Base-by-base conservation (phyloP, 2,113 vertebrate genomes). In the Ictidomys tridecemlineatus region DNA sequence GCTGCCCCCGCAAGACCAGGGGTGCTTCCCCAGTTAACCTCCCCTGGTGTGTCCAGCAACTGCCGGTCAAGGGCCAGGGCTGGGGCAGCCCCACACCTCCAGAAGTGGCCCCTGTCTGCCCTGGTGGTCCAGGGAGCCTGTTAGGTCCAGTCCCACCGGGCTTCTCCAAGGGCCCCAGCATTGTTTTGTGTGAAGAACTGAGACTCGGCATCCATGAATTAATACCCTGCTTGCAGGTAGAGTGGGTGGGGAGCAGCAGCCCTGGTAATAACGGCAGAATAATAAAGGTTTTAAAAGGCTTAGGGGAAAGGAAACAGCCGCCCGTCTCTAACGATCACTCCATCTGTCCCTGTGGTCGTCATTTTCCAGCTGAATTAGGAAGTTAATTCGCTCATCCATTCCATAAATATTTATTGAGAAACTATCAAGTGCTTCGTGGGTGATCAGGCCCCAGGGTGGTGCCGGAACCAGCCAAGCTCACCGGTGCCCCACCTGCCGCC, bases 71-170 rank as follows among this genome's bases (percentile, higher is more conserved):
- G 0, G 63, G 39, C 79, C 11, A 5, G 45, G 32, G 17, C 4
- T 0, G 1, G n/a, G 69, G 39, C 24, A 0, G 16, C 51, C 20
- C n/a, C 26, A 16, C n/a, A n/a, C 18, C n/a, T 2, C 0, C 1
- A 2, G 76, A 37, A 20, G 14, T n/a, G 8, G 2, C 32, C n/a
- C 30, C 70, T 39, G 7, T 7, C 67, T 26, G 3, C 42, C 24
- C 39, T 9, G 30, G 12, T 5, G 26, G 24, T 1, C 2, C 2
- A 17, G 48, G 14, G 2, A 67, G 12, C 1, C 8, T 26, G 4
- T 63, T 16, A 8, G 8, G 8, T 8, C n/a, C 30, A 42, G 18
- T 7, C 12, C 4, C 34, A 0, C 1, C 1, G 30, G 4, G 70
- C 39, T 61, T 95, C 93, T 6, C 82, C 61, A 5, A 89, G 86